phyloP scores from a whole-genome alignment of 2,888 invertebrate species.

The Drosophila macrospina region DNA sequence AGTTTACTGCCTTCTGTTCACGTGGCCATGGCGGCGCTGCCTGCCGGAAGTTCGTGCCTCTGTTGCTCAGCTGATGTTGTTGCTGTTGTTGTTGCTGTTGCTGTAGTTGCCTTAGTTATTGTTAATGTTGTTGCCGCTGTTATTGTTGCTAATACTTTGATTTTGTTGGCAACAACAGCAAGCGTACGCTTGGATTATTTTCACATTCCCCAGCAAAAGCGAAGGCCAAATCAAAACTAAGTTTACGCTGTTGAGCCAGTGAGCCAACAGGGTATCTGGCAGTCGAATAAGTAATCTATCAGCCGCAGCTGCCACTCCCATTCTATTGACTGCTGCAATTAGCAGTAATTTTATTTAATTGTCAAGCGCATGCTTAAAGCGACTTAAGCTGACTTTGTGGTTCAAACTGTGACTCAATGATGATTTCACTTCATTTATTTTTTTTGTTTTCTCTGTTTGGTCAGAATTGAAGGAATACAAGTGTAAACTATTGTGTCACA shows the following conservation, averaged over 20 bases:
- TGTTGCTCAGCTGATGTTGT: conserved; percentile 25
- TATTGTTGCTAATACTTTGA: conserved; percentile 72
- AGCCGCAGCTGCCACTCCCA: not conserved
- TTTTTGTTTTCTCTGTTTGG: not conserved
- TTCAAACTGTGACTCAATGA: conserved; percentile 1
- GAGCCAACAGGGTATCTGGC: not conserved
- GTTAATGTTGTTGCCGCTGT: conserved; percentile 1
- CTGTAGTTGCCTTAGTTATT: no score
- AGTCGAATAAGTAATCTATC: not conserved
- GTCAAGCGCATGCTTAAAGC: conserved; percentile 44
- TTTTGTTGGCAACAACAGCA: conserved; percentile 47
- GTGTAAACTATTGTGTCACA: conserved; percentile 47
- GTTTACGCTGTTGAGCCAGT: no score
- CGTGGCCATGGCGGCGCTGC: conserved; percentile 46
- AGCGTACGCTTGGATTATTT: conserved; percentile 72
- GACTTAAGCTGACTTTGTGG: conserved; percentile 25
- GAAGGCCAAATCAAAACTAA: conserved; percentile 32
- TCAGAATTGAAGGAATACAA: conserved; percentile 21
- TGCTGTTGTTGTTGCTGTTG: conserved; percentile 34
- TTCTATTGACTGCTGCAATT: conserved; percentile 27
- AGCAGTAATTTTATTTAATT: conserved; percentile 54
- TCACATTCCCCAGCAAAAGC: conserved; percentile 71
- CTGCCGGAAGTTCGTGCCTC: conserved; percentile 53
- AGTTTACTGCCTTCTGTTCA: conserved; percentile 50
- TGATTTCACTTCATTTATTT: conserved; percentile 3